phyloP scores from a whole-genome alignment of 2,888 invertebrate species.

The Psylliodes chrysocephalus region DNA sequence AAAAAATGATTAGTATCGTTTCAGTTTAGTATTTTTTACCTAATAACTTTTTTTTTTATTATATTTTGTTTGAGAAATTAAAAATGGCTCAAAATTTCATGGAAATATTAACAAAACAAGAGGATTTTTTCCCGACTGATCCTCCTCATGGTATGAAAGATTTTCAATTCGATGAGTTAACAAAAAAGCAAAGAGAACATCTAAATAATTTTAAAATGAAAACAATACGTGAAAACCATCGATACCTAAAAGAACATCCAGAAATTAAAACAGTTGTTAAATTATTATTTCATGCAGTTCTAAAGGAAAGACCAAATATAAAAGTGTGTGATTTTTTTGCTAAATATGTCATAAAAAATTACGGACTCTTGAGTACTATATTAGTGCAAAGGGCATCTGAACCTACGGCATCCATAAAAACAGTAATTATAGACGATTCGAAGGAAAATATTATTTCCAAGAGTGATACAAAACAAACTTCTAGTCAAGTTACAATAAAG shows the following conservation, averaged over 20 bases:
- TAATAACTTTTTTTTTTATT: neutral
- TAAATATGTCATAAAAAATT: constrained; percentile 2
- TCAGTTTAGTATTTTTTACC: neutral
- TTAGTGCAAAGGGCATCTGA: no score
- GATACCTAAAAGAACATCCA: constrained; percentile 15
- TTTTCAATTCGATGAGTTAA: neutral
- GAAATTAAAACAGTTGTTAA: constrained; percentile 13
- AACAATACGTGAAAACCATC: neutral
- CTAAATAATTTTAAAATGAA: constrained; percentile 5
- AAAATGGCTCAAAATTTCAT: constrained; percentile 19
- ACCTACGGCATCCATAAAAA: no score
- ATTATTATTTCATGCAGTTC: neutral
- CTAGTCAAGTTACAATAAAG: no score
- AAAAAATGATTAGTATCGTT: neutral
- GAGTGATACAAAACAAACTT: no score
- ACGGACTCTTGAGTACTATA: neutral
- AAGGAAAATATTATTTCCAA: no score
- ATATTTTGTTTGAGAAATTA: neutral
- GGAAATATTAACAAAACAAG: neutral
- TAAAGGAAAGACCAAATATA: constrained; percentile 20
- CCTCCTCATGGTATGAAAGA: neutral
- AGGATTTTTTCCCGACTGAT: neutral
- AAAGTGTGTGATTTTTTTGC: neutral
- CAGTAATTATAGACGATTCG: no score
- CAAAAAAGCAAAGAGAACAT: neutral